phyloP scores from a whole-genome alignment of 2,888 invertebrate species.

The Zaprionus bogoriensis region DNA sequence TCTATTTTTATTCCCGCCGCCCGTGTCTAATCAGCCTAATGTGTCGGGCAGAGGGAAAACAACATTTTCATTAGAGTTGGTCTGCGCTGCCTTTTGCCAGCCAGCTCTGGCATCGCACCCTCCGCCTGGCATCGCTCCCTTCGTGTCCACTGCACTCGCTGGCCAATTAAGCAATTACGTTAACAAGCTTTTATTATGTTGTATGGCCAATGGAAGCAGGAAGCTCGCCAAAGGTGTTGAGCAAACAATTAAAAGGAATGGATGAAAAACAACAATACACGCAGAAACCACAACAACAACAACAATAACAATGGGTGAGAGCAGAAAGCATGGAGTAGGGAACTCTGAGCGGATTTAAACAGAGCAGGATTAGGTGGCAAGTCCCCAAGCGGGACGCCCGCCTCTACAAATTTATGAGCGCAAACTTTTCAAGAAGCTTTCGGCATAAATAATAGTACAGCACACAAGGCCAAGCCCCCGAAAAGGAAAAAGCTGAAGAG shows the following conservation, averaged over 20 bases:
- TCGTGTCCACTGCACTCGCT: conserved; percentile 9
- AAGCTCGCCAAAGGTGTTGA: conserved; percentile 62
- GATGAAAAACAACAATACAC: conserved; percentile 31
- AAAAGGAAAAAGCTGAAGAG: neutral
- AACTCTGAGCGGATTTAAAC: conserved; percentile 47
- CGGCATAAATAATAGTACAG: conserved; percentile 42
- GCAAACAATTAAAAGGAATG: conserved; percentile 67
- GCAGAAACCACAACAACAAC: too few relatives aligned
- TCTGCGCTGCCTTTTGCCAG: conserved; percentile 29
- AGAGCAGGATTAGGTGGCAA: conserved; percentile 52
- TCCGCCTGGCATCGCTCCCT: neutral
- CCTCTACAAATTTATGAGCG: conserved; percentile 16
- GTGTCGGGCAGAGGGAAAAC: conserved; percentile 49
- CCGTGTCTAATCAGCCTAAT: conserved; percentile 65
- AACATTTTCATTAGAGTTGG: conserved; percentile 60
- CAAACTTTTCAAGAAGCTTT: conserved; percentile 31
- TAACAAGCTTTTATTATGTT: conserved; percentile 76
- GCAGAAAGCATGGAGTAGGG: conserved; percentile 4
- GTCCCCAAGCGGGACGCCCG: conserved; percentile 16
- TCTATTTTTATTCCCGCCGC: conserved; percentile 44
- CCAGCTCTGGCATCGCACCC: neutral
- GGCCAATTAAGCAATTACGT: conserved; percentile 75
- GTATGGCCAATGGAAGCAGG: conserved; percentile 31
- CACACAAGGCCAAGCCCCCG: conserved; percentile 9
- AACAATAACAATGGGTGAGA: conserved; percentile 1